Evolutionary conservation across 2,113 vertebrate genomes (phyloP).

Genomic region (Ellobius talpinus): DNA sequence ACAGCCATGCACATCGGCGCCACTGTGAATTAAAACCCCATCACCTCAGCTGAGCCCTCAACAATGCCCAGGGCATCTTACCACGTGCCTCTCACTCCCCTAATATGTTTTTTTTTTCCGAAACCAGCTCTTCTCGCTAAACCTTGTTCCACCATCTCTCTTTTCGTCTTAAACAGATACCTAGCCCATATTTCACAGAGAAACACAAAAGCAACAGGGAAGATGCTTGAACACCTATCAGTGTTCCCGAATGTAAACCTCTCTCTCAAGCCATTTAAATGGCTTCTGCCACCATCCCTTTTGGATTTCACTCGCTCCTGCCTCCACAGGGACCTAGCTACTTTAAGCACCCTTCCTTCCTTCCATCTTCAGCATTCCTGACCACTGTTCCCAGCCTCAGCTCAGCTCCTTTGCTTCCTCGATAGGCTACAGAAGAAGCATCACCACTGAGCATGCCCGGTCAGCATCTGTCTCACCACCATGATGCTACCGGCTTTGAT

Average conservation of each 20-base stretch:
- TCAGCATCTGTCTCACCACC: no score
- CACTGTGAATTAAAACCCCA: background rate
- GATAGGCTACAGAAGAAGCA: background rate
- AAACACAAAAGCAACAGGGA: slow-evolving; percentile 1
- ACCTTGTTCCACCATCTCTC: background rate
- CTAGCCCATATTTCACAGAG: background rate
- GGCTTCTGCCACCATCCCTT: no score
- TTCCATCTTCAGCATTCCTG: background rate
- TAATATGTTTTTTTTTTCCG: background rate
- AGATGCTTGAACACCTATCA: background rate
- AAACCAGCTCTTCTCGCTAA: background rate
- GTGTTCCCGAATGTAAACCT: no score
- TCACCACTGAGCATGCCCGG: background rate
- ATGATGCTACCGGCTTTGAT: no score
- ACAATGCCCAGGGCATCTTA: background rate
- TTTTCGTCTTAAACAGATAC: background rate
- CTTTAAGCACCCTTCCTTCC: background rate
- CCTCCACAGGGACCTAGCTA: background rate
- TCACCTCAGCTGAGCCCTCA: background rate
- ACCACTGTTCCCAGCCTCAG: background rate
- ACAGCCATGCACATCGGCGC: accelerated
- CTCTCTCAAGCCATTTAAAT: background rate
- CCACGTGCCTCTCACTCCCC: background rate
- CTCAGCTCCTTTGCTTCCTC: background rate
- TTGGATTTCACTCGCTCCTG: background rate